Evolutionary conservation across 2,797 vertebrate genomes (phyloP).

Genomic region (Phrynocephalus guinanensis): DNA sequence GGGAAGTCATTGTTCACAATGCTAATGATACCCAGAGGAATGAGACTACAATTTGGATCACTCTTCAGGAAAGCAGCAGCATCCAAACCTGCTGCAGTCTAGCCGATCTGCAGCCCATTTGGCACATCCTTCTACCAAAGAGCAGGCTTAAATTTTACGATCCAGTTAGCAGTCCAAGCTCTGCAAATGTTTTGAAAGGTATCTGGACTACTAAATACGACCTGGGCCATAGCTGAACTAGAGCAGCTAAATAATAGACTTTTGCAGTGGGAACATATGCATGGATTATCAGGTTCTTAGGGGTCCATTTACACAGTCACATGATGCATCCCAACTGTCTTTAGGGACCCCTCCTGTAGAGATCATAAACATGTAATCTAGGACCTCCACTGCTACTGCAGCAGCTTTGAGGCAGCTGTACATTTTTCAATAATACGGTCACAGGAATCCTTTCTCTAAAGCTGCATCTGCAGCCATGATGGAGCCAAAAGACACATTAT

Average conservation of each 20-base stretch:
- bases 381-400: not conserved
- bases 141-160: constrained; percentile 53
- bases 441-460: not conserved
- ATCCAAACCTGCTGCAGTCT: constrained; percentile 3
- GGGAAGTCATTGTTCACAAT: constrained; percentile 18
- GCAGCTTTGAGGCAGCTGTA: not conserved
- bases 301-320: not conserved
- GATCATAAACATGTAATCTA: not conserved
- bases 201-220: not conserved
- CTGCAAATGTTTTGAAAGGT: constrained; percentile 30
- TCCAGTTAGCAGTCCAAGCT: constrained; percentile 58
- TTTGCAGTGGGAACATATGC: not conserved
- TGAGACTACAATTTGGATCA: constrained; percentile 22
- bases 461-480: not conserved
- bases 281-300: not conserved
- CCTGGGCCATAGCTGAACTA: not conserved
- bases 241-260: not conserved
- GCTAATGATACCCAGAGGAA: constrained; percentile 15
- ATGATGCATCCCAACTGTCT: not conserved
- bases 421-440: not conserved
- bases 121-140: constrained; percentile 42
- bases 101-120: constrained; percentile 44
- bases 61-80: constrained; percentile 44
- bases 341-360: not conserved
- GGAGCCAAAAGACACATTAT: not conserved